Evolutionary conservation across 2,797 vertebrate species (phyloP), one percentile per base, ranked within the genome.

Genomic region (Lepilemur septentrionalis): DNA sequence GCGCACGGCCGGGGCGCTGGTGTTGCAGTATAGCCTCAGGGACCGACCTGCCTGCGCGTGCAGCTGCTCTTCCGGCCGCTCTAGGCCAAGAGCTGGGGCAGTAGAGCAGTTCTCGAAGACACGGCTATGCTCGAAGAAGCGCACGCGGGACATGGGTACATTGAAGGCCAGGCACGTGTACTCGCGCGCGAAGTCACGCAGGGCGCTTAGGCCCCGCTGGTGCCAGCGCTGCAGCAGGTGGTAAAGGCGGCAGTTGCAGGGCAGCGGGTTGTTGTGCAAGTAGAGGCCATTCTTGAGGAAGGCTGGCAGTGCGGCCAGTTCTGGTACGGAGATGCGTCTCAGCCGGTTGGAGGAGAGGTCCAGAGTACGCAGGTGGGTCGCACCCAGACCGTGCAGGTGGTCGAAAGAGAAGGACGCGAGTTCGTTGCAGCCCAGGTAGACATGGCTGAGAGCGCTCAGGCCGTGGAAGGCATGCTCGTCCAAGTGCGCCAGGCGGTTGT

Each of bases 291-390:
- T 98, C 98, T 99, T 98, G n/a, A 99, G 82, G 0, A 98, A 97
- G 13, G 81, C 96, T 0, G 99, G 99, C 91, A 99, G 96, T 1
- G 97, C 94, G 0, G 96, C 95, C 28, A 99, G 98, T 25, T 99
- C 98, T 7, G 99, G 98, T 52, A 99, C 95, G 0, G 99, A 99
- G 65, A 99, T 94, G 81, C 95, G 99, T 81, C 97, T 96, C 97
- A 99, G 98, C 32, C 97, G 99, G 98, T 99, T 99, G 86, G 99
- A 99, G 95, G 99, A 99, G 89, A 99, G 98, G 98, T 99, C 99
- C 95, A 99, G 98, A 0, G 98, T 98, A 32, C 97, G 98, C 25
- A 99, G 98, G 90, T 98, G 98, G 50, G 98, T 97, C 72, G 98
- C 98, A 32, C 98, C 98, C 96, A 99, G 98, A 32, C 98, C 98